Evolutionary conservation across 2,888 invertebrate genomes (phyloP).

Genomic region (Artemia sp.): DNA sequence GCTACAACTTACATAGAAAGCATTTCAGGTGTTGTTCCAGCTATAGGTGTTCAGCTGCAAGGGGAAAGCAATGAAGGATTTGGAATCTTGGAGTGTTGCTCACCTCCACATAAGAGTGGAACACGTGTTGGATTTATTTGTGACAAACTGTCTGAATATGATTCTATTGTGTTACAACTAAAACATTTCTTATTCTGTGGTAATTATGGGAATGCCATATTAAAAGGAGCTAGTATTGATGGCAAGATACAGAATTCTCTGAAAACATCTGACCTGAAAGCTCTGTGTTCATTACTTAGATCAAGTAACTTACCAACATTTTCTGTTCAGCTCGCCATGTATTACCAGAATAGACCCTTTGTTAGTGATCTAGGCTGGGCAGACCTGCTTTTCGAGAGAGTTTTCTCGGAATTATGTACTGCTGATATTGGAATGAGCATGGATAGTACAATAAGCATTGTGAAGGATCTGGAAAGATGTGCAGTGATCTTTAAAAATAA

Average conservation of each 20-base stretch:
- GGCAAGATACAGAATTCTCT: no score
- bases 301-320: no score
- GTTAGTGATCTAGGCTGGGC: no score
- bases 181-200: not conserved
- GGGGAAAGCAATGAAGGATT: not conserved
- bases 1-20: not conserved
- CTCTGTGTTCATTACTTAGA: no score
- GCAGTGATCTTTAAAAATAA: not conserved
- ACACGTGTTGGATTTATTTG: not conserved
- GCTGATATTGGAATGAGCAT: no score
- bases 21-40: not conserved
- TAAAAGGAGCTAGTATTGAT: not conserved
- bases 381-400: no score
- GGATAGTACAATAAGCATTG: no score
- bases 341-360: no score
- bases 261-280: no score
- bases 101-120: not conserved
- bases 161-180: not conserved
- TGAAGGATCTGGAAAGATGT: not conserved
- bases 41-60: not conserved
- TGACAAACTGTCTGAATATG: not conserved
- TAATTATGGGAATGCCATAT: slow-evolving; percentile 11
- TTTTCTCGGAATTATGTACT: no score
- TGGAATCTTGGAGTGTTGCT: not conserved
- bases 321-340: no score